Percentiles rank a stretch among this genome's conserved stretches.
Conservation (phyloP, 53 echinoderm and acorn worm genomes). For the Stichopus horrens region DNA sequence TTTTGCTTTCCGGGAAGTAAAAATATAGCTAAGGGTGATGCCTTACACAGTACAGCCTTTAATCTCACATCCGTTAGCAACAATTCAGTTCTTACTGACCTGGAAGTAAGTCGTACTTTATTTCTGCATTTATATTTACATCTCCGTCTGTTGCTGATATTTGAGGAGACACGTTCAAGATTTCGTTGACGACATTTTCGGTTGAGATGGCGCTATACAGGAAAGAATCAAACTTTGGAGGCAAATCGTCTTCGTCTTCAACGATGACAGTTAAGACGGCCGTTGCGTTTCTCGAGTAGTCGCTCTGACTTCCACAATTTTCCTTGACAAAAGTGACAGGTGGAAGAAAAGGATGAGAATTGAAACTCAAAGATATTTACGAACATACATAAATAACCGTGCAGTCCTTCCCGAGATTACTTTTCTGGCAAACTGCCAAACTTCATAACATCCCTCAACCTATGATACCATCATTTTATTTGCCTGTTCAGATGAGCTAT, state of each 20-base stretch:
- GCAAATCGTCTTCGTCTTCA: conserved; percentile 41
- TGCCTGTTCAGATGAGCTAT: too few relatives aligned
- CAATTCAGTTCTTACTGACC: not conserved
- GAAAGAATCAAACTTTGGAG: not conserved
- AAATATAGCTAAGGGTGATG: too few relatives aligned
- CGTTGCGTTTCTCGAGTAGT: conserved; percentile 4
- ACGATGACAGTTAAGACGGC: not conserved
- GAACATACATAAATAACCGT: not conserved
- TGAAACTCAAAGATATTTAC: not conserved
- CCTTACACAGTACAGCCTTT: too few relatives aligned
- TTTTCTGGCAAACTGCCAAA: too few relatives aligned
- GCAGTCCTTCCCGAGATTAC: too few relatives aligned
- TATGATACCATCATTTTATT: too few relatives aligned
- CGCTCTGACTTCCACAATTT: not conserved
- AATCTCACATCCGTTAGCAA: too few relatives aligned
- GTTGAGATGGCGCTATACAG: conserved; percentile 5
- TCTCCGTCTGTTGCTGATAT: not conserved
- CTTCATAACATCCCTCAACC: too few relatives aligned
- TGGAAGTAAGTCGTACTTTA: not conserved
- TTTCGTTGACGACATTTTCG: not conserved
- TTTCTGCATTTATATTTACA: not conserved
- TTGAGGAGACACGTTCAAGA: not conserved
- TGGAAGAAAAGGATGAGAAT: not conserved
- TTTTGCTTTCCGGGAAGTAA: too few relatives aligned
- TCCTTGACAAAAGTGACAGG: not conserved